Percentiles rank a stretch among this genome's conserved stretches.
Conservation (phyloP, 2,113 vertebrate species). For the Morone chrysops region DNA sequence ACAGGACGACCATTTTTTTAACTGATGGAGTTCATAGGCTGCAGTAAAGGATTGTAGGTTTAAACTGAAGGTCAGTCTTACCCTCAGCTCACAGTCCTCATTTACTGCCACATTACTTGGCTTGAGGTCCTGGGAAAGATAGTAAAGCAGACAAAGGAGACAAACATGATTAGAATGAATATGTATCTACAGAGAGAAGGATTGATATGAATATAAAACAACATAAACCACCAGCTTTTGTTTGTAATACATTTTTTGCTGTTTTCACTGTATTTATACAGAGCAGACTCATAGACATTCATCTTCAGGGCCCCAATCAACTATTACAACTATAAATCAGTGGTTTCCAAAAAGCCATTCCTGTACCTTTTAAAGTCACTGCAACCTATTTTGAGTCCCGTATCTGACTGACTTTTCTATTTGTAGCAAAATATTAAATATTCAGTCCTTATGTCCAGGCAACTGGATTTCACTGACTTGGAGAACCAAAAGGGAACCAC, state of each 20-base stretch:
- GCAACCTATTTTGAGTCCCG: not conserved
- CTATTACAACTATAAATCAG: not conserved
- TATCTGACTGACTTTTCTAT: not conserved
- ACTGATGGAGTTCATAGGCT: not conserved
- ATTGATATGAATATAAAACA: not conserved
- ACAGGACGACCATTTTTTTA: not conserved
- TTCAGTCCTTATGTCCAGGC: not conserved
- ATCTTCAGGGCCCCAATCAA: not conserved
- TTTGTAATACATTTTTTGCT: not conserved
- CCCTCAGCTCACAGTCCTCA: slow-evolving; percentile 97
- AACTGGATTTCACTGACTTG: not conserved
- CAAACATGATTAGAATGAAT: slow-evolving; percentile 11
- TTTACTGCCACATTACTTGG: slow-evolving; percentile 97
- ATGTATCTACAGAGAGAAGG: not conserved
- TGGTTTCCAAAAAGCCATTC: not conserved
- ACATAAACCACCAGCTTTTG: not conserved
- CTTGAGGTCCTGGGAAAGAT: slow-evolving; percentile 90
- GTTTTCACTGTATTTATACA: not conserved
- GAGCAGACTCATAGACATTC: not conserved
- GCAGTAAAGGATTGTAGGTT: not conserved
- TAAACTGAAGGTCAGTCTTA: slow-evolving; percentile 67
- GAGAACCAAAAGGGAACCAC: not conserved
- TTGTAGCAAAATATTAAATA: not conserved
- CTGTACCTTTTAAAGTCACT: not conserved
- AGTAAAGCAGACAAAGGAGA: slow-evolving; percentile 16